A percentile compares a stretch with the other conserved stretches of the same genome.
These are phyloP conservation scores for Rafetus swinhoei DNA, from an alignment of 2,113 vertebrate genomes.

Conservation along the genomic window DNA sequence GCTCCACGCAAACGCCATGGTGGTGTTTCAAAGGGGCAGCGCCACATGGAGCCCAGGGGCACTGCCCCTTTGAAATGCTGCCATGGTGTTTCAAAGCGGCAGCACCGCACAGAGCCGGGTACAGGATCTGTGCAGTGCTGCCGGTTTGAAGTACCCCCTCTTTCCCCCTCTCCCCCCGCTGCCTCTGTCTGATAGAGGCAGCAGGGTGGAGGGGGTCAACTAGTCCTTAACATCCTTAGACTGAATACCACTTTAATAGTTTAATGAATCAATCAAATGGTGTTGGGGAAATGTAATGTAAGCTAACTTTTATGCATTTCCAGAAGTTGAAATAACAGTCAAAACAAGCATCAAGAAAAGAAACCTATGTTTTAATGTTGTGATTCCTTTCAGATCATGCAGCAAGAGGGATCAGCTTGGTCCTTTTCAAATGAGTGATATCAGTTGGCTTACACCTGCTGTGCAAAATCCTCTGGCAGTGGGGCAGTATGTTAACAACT, in stretches of 20 bases:
- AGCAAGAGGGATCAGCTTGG: slow-evolving; percentile 88
- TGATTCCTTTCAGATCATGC: slow-evolving; percentile 83
- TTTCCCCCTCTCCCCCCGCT: no score
- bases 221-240: no score
- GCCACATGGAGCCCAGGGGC: no score
- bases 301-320: rapidly evolving
- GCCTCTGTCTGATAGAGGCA: no score
- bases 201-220: no score
- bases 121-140: no score
- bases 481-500: slow-evolving; percentile 96
- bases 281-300: neutral
- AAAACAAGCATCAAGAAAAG: rapidly evolving
- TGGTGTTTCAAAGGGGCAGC: no score
- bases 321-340: neutral
- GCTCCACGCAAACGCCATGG: no score
- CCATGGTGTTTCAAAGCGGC: no score
- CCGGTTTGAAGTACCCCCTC: no score
- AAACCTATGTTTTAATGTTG: neutral
- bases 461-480: slow-evolving; percentile 87
- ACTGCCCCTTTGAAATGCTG: no score
- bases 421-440: slow-evolving; percentile 86
- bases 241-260: neutral
- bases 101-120: no score
- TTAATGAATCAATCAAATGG: neutral
- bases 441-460: slow-evolving; percentile 86